phyloP scores from a whole-genome alignment of 2,888 invertebrate species.

The Sarcophaga caerulescens region DNA sequence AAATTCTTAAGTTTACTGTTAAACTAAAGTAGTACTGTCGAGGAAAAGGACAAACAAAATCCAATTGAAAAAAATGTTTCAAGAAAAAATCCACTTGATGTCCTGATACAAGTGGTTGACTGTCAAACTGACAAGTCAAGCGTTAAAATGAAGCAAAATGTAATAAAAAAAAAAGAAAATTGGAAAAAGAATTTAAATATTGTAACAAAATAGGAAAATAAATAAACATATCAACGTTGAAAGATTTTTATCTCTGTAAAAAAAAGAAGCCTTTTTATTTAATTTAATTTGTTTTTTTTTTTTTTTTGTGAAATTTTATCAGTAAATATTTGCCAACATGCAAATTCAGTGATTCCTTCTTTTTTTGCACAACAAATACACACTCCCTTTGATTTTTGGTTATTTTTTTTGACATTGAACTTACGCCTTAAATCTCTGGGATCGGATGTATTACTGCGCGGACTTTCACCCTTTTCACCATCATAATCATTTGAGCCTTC shows the following conservation, averaged over 20 bases:
- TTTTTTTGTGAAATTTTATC: conserved; percentile 59
- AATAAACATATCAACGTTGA: conserved; percentile 60
- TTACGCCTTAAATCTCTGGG: conserved; percentile 84
- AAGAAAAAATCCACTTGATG: conserved; percentile 43
- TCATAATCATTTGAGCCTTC: conserved; percentile 84
- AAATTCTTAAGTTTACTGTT: conserved; percentile 10
- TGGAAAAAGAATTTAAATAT: conserved; percentile 54
- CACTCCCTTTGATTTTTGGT: conserved; percentile 30
- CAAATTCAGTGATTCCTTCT: conserved; percentile 51
- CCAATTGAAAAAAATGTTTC: conserved; percentile 26
- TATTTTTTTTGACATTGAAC: conserved; percentile 74
- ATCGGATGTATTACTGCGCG: conserved; percentile 81
- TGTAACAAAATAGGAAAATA: conserved; percentile 48
- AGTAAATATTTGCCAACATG: conserved; percentile 67
- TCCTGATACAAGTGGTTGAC: conserved; percentile 68
- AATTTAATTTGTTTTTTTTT: conserved; percentile 34
- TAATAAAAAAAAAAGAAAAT: conserved; percentile 32
- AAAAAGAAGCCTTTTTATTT: conserved; percentile 44
- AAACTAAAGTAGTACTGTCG: background rate
- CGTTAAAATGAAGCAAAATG: conserved; percentile 76
- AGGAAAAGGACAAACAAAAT: background rate
- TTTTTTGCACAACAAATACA: conserved; percentile 48
- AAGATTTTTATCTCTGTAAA: conserved; percentile 65
- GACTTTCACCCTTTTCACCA: conserved; percentile 82
- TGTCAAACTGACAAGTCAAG: conserved; percentile 75